Conservation (phyloP, 2,888 invertebrate species). For the Cerastis leucographa region DNA sequence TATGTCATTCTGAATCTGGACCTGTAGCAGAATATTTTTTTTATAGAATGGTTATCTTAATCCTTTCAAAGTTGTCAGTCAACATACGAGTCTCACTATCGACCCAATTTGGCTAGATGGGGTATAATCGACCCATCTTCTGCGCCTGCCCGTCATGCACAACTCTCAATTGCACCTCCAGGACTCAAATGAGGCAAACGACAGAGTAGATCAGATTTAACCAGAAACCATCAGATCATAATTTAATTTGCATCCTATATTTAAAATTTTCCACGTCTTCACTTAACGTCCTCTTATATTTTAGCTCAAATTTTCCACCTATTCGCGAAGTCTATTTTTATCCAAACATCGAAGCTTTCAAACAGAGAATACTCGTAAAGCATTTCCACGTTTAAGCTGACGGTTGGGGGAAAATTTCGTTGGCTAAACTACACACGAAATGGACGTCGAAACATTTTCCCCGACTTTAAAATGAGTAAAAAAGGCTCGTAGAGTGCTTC, state of each 20-base stretch:
- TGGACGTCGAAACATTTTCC: slow-evolving; percentile 1
- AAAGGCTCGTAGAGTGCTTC: neutral
- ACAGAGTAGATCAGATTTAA: no score
- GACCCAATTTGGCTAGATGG: no score
- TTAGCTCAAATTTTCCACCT: neutral
- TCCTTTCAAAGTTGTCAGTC: neutral
- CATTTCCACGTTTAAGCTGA: slow-evolving; percentile 1
- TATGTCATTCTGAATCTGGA: neutral
- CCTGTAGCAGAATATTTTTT: neutral
- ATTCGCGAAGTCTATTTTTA: neutral
- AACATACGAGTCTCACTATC: neutral
- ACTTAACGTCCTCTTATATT: neutral
- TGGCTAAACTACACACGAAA: slow-evolving; percentile 3
- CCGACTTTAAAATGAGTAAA: neutral
- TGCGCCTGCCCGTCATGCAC: no score
- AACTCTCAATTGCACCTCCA: no score
- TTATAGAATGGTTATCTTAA: neutral
- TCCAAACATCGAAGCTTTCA: neutral
- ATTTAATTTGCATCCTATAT: neutral
- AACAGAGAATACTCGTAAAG: neutral
- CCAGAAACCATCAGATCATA: neutral
- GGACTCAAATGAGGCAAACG: no score
- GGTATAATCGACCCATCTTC: no score
- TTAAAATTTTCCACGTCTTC: neutral
- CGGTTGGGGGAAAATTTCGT: neutral